These are phyloP conservation scores for Ips typographus DNA, from an alignment of 1,140 invertebrate genomes.

Conservation along the genomic window DNA sequence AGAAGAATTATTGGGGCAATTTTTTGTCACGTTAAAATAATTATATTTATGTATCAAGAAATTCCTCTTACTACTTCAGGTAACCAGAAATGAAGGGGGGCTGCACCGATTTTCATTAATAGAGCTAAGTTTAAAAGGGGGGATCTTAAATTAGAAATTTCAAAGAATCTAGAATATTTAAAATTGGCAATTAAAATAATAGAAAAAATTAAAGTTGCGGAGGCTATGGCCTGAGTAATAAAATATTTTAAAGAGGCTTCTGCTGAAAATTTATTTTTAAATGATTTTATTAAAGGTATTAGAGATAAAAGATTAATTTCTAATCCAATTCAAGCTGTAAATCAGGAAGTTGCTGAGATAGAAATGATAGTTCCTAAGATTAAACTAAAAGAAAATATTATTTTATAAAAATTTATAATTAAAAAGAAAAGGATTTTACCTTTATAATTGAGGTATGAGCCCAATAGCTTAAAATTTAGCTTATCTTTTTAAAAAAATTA, in stretches of 20 bases:
- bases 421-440: conserved; percentile 54
- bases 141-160: too few relatives aligned
- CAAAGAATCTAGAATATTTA: too few relatives aligned
- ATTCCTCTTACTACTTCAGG: conserved; percentile 54
- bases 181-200: too few relatives aligned
- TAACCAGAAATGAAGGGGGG: conserved; percentile 56
- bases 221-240: conserved; percentile 55
- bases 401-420: conserved; percentile 53
- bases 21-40: conserved; percentile 59
- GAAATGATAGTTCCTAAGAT: conserved; percentile 55
- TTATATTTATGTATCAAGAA: conserved; percentile 52
- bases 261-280: conserved; percentile 51
- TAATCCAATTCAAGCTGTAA: conserved; percentile 58
- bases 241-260: conserved; percentile 58
- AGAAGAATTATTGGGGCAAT: conserved; percentile 54
- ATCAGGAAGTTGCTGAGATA: conserved; percentile 55
- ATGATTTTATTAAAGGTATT: conserved; percentile 54
- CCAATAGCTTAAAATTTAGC: conserved; percentile 54
- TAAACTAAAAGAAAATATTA: conserved; percentile 54
- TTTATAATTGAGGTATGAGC: conserved; percentile 56
- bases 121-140: conserved; percentile 25
- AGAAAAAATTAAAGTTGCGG: conserved; percentile 50
- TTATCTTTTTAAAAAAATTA: conserved; percentile 49
- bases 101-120: conserved; percentile 54
- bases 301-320: conserved; percentile 59